A percentile compares a stretch with the other conserved stretches of the same genome.
phyloP scores from a whole-genome alignment of 2,888 invertebrate species.

The Clistopyga incitator region DNA sequence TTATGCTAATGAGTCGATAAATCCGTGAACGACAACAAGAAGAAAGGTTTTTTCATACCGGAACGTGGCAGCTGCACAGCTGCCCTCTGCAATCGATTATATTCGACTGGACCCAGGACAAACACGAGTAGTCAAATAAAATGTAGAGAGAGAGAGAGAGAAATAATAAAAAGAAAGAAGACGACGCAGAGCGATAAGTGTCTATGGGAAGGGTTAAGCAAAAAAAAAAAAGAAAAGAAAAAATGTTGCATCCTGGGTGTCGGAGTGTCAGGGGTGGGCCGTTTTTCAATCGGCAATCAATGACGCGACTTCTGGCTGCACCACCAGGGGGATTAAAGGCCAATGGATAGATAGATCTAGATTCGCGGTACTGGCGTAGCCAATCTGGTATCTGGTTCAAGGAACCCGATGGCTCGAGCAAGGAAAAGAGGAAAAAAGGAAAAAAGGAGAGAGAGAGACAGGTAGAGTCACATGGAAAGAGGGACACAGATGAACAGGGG shows the following conservation, averaged over 20 bases:
- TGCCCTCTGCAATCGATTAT: conserved; percentile 68
- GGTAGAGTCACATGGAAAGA: conserved; percentile 48
- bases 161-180: conserved; percentile 42
- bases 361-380: conserved; percentile 82
- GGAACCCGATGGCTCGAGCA: conserved; percentile 79
- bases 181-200: conserved; percentile 51
- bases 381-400: conserved; percentile 84
- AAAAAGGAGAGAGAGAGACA: too few species aligned
- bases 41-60: neutral
- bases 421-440: conserved; percentile 31
- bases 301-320: conserved; percentile 77
- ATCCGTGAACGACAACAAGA: conserved; percentile 78
- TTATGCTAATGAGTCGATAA: conserved; percentile 83
- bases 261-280: conserved; percentile 70
- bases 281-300: conserved; percentile 83
- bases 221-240: conserved; percentile 40
- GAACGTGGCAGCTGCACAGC: conserved; percentile 43
- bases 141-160: conserved; percentile 51
- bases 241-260: conserved; percentile 50
- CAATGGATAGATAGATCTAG: conserved; percentile 83
- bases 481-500: conserved; percentile 39
- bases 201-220: conserved; percentile 51
- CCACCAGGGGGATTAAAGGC: conserved; percentile 78
- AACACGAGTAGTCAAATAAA: conserved; percentile 53
- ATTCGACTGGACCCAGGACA: conserved; percentile 58